Base-by-base conservation (phyloP, 2,888 invertebrate genomes). In the Nemurella pictetii region DNA sequence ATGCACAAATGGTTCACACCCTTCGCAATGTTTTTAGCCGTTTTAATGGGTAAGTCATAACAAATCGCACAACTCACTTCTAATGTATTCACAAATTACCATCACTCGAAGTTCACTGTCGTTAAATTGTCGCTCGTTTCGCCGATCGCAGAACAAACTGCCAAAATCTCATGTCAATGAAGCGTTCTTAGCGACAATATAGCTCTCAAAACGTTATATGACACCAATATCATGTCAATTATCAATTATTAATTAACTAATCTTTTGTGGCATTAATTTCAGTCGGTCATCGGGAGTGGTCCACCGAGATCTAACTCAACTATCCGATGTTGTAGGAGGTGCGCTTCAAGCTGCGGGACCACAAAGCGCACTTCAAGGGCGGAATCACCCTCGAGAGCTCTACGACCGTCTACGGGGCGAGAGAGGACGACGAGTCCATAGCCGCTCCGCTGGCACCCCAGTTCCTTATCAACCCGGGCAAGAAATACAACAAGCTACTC, bases 281-380 rank as follows among this genome's bases (percentile, higher is more conserved):
- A 55, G 55, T 55, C 20, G 32, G 32, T 3, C 32, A 9, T 3
- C 32, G 4, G 32, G 9, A 32, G 32, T 20, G 55, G 20, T 20
- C 15, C 20, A 55, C 15, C 20, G 55, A 55, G 15, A 20, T 20
- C 12, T 55, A 55, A 55, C 55, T 55, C 15, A 20, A 20, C 36
- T 55, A 29, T 30, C 90, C 89, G 90, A 89, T 90, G 90, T 91
- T 95, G 92, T 95, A 97, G 97, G 97, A 97, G 94, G 97, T 97
- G 91, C 95, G 97, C 90, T 97, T 96, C 93, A 97, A 97, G 93
- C 96, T 97, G 87, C 96, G 97, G 92, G 97, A 97, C 92, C 97
- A 97, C 83, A 97, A 97, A 92, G 96, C 95, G 90, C 96, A 97
- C 92, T 96, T 96, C 89, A 97, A 97, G 92, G 97, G 97, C 85